A percentile compares a stretch with the other conserved stretches of the same genome.
These are phyloP conservation scores for Plagiodera versicolora DNA, from an alignment of 2,888 invertebrate species.

Conservation along the genomic window DNA sequence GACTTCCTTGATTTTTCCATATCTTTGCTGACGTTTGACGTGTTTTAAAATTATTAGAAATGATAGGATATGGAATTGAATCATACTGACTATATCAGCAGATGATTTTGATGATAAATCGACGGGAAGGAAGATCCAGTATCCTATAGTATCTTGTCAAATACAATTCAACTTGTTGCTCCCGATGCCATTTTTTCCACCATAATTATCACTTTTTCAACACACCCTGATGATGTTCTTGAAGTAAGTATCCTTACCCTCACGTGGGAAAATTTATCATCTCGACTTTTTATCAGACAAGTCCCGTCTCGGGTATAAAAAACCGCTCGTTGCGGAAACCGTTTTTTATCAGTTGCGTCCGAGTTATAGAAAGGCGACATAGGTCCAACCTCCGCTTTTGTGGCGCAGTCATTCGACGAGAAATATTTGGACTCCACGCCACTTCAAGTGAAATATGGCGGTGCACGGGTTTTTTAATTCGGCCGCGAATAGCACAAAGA, in stretches of 20 bases:
- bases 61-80: too few species aligned
- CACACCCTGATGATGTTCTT: not conserved
- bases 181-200: too few species aligned
- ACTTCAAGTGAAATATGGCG: conserved; percentile 29
- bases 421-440: conserved; percentile 27
- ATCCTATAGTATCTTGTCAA: too few species aligned
- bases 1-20: too few species aligned
- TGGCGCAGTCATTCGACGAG: conserved; percentile 18
- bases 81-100: too few species aligned
- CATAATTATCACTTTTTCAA: too few species aligned
- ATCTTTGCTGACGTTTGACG: too few species aligned
- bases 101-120: too few species aligned
- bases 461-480: conserved; percentile 30
- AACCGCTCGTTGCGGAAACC: not conserved
- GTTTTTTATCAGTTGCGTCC: conserved; percentile 1
- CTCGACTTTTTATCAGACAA: not conserved
- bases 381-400: conserved; percentile 14
- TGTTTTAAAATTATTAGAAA: too few species aligned
- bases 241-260: not conserved
- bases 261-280: not conserved
- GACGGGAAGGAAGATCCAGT: too few species aligned
- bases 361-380: conserved; percentile 15
- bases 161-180: too few species aligned
- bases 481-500: conserved; percentile 12
- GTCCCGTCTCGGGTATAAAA: not conserved